phyloP scores from a whole-genome alignment of 2,797 vertebrate species.

The Typhlichthys subterraneus region DNA sequence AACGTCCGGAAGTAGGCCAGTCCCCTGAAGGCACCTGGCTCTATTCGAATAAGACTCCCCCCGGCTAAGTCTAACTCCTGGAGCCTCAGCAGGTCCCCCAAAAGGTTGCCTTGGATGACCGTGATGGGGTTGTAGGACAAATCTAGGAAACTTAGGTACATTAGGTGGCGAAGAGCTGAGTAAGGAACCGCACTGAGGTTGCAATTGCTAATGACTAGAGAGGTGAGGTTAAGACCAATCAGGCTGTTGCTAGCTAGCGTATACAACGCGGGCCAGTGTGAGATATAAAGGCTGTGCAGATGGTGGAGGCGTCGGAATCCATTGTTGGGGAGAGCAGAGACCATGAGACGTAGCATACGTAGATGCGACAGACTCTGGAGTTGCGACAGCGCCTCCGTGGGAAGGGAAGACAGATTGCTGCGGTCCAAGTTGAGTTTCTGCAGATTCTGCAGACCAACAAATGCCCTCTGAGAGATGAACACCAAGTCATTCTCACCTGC shows the following conservation, averaged over 20 bases:
- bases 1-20: slow-evolving; percentile 82
- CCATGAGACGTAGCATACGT: slow-evolving; percentile 78
- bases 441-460: slow-evolving; percentile 80
- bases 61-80: slow-evolving; percentile 87
- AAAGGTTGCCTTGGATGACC: slow-evolving; percentile 73
- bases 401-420: slow-evolving; percentile 86
- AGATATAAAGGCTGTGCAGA: slow-evolving; percentile 79
- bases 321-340: slow-evolving; percentile 77
- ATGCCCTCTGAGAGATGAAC: slow-evolving; percentile 87
- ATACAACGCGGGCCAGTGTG: slow-evolving; percentile 82
- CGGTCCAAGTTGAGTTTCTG: slow-evolving; percentile 84
- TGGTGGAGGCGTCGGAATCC: slow-evolving; percentile 79
- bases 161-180: slow-evolving; percentile 79
- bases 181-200: slow-evolving; percentile 84
- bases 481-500: slow-evolving; percentile 87
- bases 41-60: slow-evolving; percentile 79
- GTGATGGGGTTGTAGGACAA: slow-evolving; percentile 91
- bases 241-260: slow-evolving; percentile 82
- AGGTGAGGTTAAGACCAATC: slow-evolving; percentile 84
- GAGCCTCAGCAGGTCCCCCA: slow-evolving; percentile 81
- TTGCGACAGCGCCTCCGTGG: slow-evolving; percentile 82
- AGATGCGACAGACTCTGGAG: slow-evolving; percentile 80
- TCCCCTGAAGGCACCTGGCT: slow-evolving; percentile 84
- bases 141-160: slow-evolving; percentile 83
- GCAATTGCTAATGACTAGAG: slow-evolving; percentile 83